Evolutionary conservation across 2,797 vertebrate species (phyloP), one percentile per base, ranked within the genome.

Genomic region (Lycodopsis pacificus): DNA sequence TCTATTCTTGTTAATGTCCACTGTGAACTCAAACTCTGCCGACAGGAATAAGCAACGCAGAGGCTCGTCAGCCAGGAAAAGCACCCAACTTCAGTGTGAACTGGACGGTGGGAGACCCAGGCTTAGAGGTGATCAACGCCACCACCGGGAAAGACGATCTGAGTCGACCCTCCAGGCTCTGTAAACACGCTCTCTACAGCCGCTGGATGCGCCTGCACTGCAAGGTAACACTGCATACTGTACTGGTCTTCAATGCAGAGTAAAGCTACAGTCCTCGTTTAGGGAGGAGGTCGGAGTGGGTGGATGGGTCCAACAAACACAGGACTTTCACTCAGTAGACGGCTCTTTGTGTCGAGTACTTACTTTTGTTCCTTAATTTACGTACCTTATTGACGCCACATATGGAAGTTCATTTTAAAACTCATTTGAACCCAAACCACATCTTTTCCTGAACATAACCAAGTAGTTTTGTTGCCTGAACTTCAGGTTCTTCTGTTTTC

Each of bases 81-180:
- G 97, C 97, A 0, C 97, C 97, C 0, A 97, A 96, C 92, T 98
- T 98, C 95, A 98, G 98, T 0, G 96, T 97, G 67, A 99, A 98
- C 94, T 99, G 98, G 97, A 96, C 96, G 0, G 94, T 97, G 11
- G 97, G 97, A 1, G 98, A 98, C 86, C 62, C 91, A 0, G 91
- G 86, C 2, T 87, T 98, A 3, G 97, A 99, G 87, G 88, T 98
- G 34, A 96, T 99, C 85, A 97, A 97, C 0, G 96, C 97, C 69
- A 98, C 96, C 1, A 98, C 97, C 0, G 98, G 97, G 81, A 99
- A 97, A 71, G 97, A 98, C 0, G 97, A 98, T 49, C 92, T 97
- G 85, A 96, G 97, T 12, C 96, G 96, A 0, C 94, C 97, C 0
- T 98, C 98, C 0, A 95, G 97, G 61, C 96, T 99, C 20, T 97